phyloP scores from a whole-genome alignment of 2,888 invertebrate species.

The Catocala nupta region DNA sequence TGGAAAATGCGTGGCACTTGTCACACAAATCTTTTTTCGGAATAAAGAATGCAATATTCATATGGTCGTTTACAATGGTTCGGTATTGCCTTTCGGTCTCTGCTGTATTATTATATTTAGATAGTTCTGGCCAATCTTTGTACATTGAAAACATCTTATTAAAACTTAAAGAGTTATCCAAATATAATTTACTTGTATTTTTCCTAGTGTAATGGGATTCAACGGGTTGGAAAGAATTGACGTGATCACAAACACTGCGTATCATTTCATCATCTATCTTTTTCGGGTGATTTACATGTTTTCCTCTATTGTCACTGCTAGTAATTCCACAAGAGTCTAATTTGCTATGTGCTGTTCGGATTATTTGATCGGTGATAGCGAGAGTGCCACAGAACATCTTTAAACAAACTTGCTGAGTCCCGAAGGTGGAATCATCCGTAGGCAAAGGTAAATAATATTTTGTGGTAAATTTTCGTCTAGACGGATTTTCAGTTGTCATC shows the following conservation, averaged over 20 bases:
- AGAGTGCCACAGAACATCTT: conserved; percentile 19
- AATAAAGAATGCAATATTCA: conserved; percentile 14
- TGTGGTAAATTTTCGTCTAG: conserved; percentile 20
- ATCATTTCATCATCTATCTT: conserved; percentile 18
- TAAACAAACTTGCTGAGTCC: conserved; percentile 19
- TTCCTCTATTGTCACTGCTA: conserved; percentile 27
- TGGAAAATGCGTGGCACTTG: conserved; percentile 20
- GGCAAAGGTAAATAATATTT: conserved; percentile 21
- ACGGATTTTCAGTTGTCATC: conserved; percentile 15
- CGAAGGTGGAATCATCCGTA: conserved; percentile 3
- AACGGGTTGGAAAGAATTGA: conserved; percentile 23
- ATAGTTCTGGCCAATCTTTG: conserved; percentile 28
- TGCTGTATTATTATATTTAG: conserved; percentile 23
- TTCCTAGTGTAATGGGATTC: conserved; percentile 32
- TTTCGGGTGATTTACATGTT: conserved; percentile 25
- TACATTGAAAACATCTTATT: conserved; percentile 33
- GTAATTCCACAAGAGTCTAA: conserved; percentile 18
- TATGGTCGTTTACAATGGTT: conserved; percentile 20
- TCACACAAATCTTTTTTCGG: conserved; percentile 21
- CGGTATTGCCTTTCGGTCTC: conserved; percentile 28
- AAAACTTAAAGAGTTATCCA: conserved; percentile 23
- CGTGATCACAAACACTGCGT: conserved; percentile 26
- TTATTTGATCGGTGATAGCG: conserved; percentile 20
- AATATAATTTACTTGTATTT: conserved; percentile 28
- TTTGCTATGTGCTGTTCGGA: conserved; percentile 30